Evolutionary conservation across 2,113 vertebrate genomes (phyloP), one percentile per base, ranked within the genome.

Genomic region (Ptilonorhynchus violaceus): DNA sequence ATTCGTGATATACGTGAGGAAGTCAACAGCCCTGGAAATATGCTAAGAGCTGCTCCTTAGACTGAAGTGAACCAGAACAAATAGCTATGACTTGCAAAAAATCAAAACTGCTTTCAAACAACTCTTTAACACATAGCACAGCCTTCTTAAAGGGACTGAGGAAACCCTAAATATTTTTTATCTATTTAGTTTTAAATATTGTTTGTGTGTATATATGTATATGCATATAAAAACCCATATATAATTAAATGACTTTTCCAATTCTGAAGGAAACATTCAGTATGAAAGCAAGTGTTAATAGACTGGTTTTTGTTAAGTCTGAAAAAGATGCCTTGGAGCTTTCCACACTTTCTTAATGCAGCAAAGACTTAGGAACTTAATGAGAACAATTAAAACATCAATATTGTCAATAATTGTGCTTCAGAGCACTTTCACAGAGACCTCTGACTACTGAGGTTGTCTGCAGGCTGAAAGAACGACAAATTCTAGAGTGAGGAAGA

Each of bases 341-440:
- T 85, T 79, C 37, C 28, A 50, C 30, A 31, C 64, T 78, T 82
- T 64, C 81, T 76, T 88, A 89, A n/a, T 75, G 46, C 81, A 88
- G 83, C 41, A 59, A 82, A 77, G 88, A 69, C 78, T 93, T 53
- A 75, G 41, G 85, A 93, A 86, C 82, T 80, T 90, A 95, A 95
- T 68, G 88, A 93, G 93, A 95, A 67, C 88, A 92, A 93, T 93
- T 96, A 92, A 89, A 89, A 92, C 70, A 81, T 91, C 86, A 80
- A 84, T 93, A 92, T 2, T 83, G 87, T 83, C 90, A 88, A 93
- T 91, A 93, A 46, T 33, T 39, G 69, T 72, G 88, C 70, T 87
- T 91, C 63, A 70, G 86, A 92, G 52, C 42, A 49, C 86, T 92
- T 92, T 87, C 81, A 27, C 56, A 82, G 67, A 73, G 50, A 55